phyloP scores from a whole-genome alignment of 2,797 vertebrate genomes.

The Rhadinocentrus ornatus region DNA sequence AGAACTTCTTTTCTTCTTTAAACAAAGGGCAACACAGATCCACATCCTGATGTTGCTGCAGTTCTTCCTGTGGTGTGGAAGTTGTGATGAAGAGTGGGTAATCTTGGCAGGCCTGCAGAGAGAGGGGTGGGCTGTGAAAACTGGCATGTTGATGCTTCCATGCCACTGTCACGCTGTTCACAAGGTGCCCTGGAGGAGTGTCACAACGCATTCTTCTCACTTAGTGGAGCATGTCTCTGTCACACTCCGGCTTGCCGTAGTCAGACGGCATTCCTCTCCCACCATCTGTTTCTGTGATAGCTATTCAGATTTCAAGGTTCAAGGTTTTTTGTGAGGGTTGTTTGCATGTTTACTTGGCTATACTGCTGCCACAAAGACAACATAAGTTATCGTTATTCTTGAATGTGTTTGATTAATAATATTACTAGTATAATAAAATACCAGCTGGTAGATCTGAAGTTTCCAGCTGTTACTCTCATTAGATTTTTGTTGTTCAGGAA shows the following conservation, averaged over 20 bases:
- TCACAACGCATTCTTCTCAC: conserved; percentile 74
- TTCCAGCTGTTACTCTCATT: background rate
- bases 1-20: conserved; percentile 6
- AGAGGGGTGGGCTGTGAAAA: conserved; percentile 71
- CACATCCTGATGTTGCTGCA: conserved; percentile 46
- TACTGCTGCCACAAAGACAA: conserved; percentile 27
- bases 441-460: background rate
- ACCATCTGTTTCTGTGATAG: conserved; percentile 58
- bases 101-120: conserved; percentile 58
- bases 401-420: conserved; percentile 11
- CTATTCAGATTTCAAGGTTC: conserved; percentile 55
- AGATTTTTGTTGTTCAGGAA: background rate
- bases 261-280: conserved; percentile 71
- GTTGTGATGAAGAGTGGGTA: conserved; percentile 62
- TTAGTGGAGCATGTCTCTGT: conserved; percentile 71
- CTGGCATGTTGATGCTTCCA: conserved; percentile 76
- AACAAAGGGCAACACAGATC: conserved; percentile 28
- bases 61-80: conserved; percentile 47
- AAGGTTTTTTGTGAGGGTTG: conserved; percentile 26
- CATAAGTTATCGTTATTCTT: conserved; percentile 3
- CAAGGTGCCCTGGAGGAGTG: conserved; percentile 76
- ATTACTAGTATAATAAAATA: background rate
- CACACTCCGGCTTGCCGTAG: conserved; percentile 69
- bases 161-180: conserved; percentile 73
- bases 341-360: background rate